These are phyloP conservation scores for Dinomys branickii DNA, from an alignment of 2,113 vertebrate genomes.

Conservation along the genomic window DNA sequence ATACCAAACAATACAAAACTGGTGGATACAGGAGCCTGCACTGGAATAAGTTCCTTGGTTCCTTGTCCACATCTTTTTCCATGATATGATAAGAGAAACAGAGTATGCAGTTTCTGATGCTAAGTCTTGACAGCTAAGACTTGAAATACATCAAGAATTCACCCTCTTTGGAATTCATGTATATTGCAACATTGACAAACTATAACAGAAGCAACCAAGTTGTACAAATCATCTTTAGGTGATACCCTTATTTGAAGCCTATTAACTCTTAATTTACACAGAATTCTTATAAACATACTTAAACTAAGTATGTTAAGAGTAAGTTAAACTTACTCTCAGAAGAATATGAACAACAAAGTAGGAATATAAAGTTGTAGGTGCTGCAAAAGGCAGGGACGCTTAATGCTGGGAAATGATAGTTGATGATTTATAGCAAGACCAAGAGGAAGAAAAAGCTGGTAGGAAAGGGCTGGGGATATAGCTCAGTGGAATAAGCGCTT, in stretches of 20 bases:
- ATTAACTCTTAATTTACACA: constrained; percentile 36
- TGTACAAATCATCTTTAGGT: constrained; percentile 47
- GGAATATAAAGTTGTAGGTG: constrained; percentile 40
- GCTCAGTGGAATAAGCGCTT: no score
- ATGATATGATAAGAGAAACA: constrained; percentile 25
- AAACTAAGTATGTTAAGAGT: neutral
- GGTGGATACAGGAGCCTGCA: neutral
- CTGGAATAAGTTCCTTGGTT: constrained; percentile 41
- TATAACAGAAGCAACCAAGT: constrained; percentile 49
- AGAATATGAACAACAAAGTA: constrained; percentile 35
- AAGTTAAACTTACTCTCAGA: constrained; percentile 10
- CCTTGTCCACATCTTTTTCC: constrained; percentile 34
- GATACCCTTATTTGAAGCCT: constrained; percentile 43
- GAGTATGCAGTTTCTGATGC: constrained; percentile 28
- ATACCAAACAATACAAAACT: constrained; percentile 37
- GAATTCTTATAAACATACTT: neutral
- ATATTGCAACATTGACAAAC: constrained; percentile 37
- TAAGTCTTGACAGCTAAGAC: constrained; percentile 39
- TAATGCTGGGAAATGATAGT: constrained; percentile 44
- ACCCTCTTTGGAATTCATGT: constrained; percentile 34
- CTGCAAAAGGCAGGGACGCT: neutral
- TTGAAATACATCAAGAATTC: constrained; percentile 43
- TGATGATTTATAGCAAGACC: constrained; percentile 63
- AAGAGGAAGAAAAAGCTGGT: no score
- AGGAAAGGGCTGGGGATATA: no score